phyloP scores from a whole-genome alignment of 1,140 invertebrate species.

The Calephelis virginiensis region DNA sequence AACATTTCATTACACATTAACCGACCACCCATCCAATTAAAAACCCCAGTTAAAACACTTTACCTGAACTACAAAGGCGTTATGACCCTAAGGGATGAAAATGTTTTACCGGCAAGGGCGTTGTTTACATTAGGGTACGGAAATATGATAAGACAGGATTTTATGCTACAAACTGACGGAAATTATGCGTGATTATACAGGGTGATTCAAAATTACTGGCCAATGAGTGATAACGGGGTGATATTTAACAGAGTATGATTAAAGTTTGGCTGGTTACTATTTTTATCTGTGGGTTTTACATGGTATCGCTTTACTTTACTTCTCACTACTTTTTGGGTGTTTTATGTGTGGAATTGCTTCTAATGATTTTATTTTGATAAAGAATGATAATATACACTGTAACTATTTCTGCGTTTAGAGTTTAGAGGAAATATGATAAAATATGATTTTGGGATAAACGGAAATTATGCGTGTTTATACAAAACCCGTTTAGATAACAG shows the following conservation, averaged over 20 bases:
- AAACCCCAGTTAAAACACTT: conserved; percentile 15
- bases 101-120: conserved; percentile 9
- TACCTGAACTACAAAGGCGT: conserved; percentile 14
- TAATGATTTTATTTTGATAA: too few relatives aligned
- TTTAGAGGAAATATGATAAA: conserved; percentile 2
- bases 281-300: too few relatives aligned
- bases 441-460: not conserved
- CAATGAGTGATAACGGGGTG: conserved; percentile 9
- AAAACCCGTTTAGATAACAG: not conserved
- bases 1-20: conserved; percentile 15
- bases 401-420: too few relatives aligned
- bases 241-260: too few relatives aligned
- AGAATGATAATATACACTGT: too few relatives aligned
- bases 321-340: too few relatives aligned
- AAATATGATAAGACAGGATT: conserved; percentile 16
- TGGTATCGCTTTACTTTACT: too few relatives aligned
- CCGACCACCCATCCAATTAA: conserved; percentile 15
- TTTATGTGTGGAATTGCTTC: too few relatives aligned
- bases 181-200: conserved; percentile 14
- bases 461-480: conserved; percentile 9
- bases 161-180: conserved; percentile 12
- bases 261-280: too few relatives aligned
- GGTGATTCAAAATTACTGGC: conserved; percentile 8
- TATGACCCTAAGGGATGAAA: conserved; percentile 5
- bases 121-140: conserved; percentile 11